Percentiles rank a stretch among this genome's conserved stretches.
phyloP scores from a whole-genome alignment of 2,888 invertebrate genomes.

The Xylota segnis region DNA sequence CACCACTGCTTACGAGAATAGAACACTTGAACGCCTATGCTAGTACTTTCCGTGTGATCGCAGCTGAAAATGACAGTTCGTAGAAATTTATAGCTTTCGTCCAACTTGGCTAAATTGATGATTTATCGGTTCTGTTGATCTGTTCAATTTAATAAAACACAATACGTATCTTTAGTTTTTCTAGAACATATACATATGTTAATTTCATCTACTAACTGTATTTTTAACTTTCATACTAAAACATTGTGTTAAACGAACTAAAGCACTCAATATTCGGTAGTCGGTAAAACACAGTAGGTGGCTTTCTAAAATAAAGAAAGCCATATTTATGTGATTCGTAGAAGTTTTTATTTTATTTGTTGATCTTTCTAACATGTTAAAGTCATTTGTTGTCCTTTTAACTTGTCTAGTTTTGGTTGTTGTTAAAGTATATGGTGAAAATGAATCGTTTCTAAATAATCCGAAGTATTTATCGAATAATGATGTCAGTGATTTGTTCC shows the following conservation, averaged over 20 bases:
- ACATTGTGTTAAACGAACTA: background rate
- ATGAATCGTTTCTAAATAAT: conserved; percentile 85
- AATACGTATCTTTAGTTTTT: background rate
- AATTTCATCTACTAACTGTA: background rate
- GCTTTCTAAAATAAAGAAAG: conserved; percentile 32
- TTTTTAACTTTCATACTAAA: background rate
- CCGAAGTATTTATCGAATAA: conserved; percentile 89
- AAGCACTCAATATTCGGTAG: background rate
- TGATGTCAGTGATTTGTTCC: conserved; percentile 88
- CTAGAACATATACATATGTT: background rate
- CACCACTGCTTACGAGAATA: no score
- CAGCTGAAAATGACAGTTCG: conserved; percentile 3
- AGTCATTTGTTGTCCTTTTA: background rate
- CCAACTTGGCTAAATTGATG: conserved; percentile 7
- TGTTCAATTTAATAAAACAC: background rate
- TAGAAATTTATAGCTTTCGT: background rate
- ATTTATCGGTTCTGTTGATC: conserved; percentile 6
- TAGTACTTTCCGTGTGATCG: conserved; percentile 28
- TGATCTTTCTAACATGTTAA: conserved; percentile 13
- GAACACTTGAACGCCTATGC: background rate
- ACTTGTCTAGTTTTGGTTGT: conserved; percentile 15
- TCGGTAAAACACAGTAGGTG: background rate
- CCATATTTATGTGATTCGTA: background rate
- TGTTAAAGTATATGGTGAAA: conserved; percentile 44
- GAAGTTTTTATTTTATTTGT: background rate